phyloP scores from a whole-genome alignment of 2,888 invertebrate genomes.

The Oegoconia quadripuncta region DNA sequence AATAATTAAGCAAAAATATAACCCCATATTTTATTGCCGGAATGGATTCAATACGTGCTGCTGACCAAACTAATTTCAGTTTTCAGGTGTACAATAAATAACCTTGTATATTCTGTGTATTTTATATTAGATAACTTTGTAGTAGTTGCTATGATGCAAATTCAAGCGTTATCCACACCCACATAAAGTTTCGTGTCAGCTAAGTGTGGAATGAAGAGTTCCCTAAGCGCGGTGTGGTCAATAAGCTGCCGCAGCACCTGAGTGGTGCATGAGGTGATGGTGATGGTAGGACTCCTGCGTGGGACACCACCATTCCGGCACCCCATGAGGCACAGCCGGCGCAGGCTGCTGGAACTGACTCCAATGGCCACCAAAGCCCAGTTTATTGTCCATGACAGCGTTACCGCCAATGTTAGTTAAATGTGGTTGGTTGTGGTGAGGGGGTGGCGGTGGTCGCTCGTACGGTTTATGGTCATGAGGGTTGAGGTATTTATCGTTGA shows the following conservation, averaged over 20 bases:
- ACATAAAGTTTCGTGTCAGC: too few relatives aligned
- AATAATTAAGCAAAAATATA: too few relatives aligned
- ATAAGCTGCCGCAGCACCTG: conserved; percentile 87
- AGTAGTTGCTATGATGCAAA: too few relatives aligned
- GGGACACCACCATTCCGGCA: conserved; percentile 75
- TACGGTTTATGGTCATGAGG: conserved; percentile 80
- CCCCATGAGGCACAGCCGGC: conserved; percentile 80
- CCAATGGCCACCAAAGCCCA: conserved; percentile 86
- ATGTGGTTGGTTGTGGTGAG: conserved; percentile 56
- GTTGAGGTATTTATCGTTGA: conserved; percentile 74
- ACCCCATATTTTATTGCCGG: too few relatives aligned
- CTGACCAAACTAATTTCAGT: too few relatives aligned
- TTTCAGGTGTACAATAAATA: too few relatives aligned
- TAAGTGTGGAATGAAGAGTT: conserved; percentile 69
- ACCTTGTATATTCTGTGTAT: too few relatives aligned
- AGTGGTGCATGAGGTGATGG: conserved; percentile 82
- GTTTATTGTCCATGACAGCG: conserved; percentile 77
- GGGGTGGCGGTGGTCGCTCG: conserved; percentile 81
- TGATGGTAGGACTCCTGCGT: conserved; percentile 73
- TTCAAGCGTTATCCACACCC: too few relatives aligned
- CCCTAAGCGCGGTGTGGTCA: conserved; percentile 81
- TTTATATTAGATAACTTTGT: too few relatives aligned
- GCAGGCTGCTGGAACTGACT: conserved; percentile 83
- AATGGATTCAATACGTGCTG: too few relatives aligned
- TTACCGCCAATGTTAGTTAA: conserved; percentile 79